Evolutionary conservation across 2,113 vertebrate genomes (phyloP), one percentile per base, ranked within the genome.

Genomic region (Xenus cinereus): DNA sequence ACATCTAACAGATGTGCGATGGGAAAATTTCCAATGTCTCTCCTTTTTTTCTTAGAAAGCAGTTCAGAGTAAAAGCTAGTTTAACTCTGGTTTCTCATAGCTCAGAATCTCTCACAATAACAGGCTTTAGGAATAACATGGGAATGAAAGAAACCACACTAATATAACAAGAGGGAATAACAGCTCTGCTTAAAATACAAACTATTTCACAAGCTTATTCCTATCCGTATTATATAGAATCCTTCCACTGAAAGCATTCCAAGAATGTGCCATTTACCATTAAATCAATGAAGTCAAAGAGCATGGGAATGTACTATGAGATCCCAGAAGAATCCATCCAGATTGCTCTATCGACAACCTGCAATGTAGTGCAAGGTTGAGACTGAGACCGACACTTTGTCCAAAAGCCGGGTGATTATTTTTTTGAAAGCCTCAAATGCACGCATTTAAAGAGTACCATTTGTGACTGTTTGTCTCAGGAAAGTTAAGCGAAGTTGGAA

Each of bases 241-340:
- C 69, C 96, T 97, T 96, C 95, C 14, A 4, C 81, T 66, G 92
- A 97, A 94, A 93, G 89, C 92, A 94, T 97, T 98, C 98, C 94
- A 97, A 95, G 96, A 98, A 98, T 96, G 91, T 97, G 97, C 93
- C 97, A 93, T 90, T 97, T 84, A 91, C 93, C 95, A 93, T 97
- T 96, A 98, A 96, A 97, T 95, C 96, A 95, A 50, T 75, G 89
- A 95, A 97, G 97, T 95, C 98, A 98, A 96, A 98, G 98, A 97
- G 97, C 97, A 97, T 98, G 98, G 96, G 97, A 98, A 97, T 87
- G 78, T 79, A 87, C 94, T 80, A 53, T 46, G 54, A 78, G 60
- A 72, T 96, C 94, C 96, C 93, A 46, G 80, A 97, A 97, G 96
- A 96, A 96, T 81, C 89, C 68, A 35, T 83, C 37, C 79, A 94